Evolutionary conservation across 2,113 vertebrate species (phyloP).

Genomic region (Thermophis baileyi): DNA sequence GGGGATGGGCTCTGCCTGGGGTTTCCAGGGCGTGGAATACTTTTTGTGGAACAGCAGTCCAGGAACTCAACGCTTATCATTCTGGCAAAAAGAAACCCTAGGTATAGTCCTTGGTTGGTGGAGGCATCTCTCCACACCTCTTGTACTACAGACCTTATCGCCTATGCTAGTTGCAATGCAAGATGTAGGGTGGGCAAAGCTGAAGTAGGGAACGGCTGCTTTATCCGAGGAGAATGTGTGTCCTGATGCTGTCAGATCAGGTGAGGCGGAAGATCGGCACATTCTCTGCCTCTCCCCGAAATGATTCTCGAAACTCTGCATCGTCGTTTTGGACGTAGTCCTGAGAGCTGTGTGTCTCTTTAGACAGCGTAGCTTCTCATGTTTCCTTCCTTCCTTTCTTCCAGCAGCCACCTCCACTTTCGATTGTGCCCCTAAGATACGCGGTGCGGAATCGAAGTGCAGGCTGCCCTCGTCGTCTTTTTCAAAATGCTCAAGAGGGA

Average conservation of each 20-base stretch:
- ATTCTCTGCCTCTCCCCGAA: not conserved
- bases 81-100: not conserved
- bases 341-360: not conserved
- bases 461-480: not conserved
- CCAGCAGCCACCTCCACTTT: not conserved
- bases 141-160: not conserved
- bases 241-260: not conserved
- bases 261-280: not conserved
- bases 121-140: not conserved
- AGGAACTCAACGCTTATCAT: not conserved
- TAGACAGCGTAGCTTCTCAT: not conserved
- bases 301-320: not conserved
- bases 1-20: not conserved
- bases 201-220: not conserved
- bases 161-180: not conserved
- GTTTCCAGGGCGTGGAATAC: not conserved
- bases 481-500: not conserved
- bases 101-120: not conserved
- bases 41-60: not conserved
- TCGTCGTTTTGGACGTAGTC: not conserved
- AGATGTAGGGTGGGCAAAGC: not conserved
- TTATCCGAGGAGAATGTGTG: not conserved
- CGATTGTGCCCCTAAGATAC: not conserved
- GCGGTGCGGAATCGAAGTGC: not conserved
- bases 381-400: not conserved